phyloP scores from a whole-genome alignment of 2,113 vertebrate species.

The Tor tambroides region DNA sequence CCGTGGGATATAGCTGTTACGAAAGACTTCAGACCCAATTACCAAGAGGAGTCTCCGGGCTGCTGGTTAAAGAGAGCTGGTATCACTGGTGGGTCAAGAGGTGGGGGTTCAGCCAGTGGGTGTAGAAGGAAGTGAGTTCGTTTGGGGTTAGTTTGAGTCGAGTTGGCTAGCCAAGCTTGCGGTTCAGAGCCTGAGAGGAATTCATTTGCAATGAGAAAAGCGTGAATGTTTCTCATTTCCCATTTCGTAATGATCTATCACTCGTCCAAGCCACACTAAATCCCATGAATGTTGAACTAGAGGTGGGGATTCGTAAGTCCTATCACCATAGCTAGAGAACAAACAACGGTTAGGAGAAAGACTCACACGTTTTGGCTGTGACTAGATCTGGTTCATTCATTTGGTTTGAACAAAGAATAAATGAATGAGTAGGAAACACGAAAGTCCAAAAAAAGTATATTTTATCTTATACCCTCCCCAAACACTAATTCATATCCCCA shows the following conservation, averaged over 20 bases:
- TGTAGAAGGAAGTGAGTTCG: not conserved
- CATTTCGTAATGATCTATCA: constrained; percentile 54
- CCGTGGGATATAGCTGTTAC: not conserved
- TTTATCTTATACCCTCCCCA: not conserved
- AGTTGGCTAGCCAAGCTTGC: constrained; percentile 28
- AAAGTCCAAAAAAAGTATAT: constrained; percentile 10
- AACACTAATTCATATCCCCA: too few relatives aligned
- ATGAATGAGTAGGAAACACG: constrained; percentile 15
- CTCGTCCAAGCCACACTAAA: not conserved
- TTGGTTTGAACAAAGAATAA: not conserved
- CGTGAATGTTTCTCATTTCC: constrained; percentile 63
- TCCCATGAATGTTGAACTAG: not conserved
- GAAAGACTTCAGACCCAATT: constrained; percentile 31
- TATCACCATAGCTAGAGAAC: not conserved
- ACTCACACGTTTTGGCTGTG: not conserved
- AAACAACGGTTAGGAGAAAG: not conserved
- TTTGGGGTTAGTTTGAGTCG: not conserved
- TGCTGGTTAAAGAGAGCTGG: constrained; percentile 21
- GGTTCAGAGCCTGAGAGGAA: constrained; percentile 48
- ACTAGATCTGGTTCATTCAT: not conserved
- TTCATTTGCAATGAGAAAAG: constrained; percentile 52
- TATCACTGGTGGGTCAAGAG: constrained; percentile 6
- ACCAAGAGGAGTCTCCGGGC: not conserved
- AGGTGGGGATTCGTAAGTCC: not conserved
- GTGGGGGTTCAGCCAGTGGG: constrained; percentile 2